Evolutionary conservation across 2,797 vertebrate genomes (phyloP).

Genomic region (Parauchenoglanis punctatus): DNA sequence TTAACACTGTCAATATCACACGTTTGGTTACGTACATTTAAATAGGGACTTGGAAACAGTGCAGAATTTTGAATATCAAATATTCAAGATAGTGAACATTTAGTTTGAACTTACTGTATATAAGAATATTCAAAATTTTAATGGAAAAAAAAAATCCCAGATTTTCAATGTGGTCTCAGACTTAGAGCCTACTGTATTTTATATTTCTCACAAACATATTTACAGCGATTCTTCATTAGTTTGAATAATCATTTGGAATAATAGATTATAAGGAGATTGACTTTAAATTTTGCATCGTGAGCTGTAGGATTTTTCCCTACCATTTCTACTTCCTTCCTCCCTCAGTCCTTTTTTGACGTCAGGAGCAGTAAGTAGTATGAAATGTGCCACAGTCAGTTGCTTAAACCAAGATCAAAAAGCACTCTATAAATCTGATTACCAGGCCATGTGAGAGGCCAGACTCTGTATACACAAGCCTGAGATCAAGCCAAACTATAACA

Average conservation of each 20-base stretch:
- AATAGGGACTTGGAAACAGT: neutral
- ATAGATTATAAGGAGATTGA: neutral
- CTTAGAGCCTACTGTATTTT: too few relatives aligned
- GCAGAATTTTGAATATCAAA: too few relatives aligned
- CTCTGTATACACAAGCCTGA: constrained; percentile 30
- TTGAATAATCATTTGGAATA: neutral
- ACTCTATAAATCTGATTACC: constrained; percentile 21
- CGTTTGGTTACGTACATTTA: neutral
- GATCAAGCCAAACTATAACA: constrained; percentile 11
- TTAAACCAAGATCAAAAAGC: constrained; percentile 39
- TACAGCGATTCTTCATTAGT: neutral
- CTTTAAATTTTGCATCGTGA: neutral
- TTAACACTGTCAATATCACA: neutral
- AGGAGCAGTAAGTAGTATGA: neutral
- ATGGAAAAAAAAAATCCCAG: too few relatives aligned
- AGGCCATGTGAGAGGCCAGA: constrained; percentile 13
- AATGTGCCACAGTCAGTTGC: constrained; percentile 15
- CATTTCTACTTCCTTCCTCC: neutral
- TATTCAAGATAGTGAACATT: too few relatives aligned
- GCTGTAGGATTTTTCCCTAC: neutral
- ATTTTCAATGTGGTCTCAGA: too few relatives aligned
- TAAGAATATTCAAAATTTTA: neutral
- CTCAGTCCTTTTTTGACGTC: neutral
- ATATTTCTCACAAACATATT: neutral
- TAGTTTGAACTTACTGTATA: too few relatives aligned